Percentiles rank a stretch among this genome's conserved stretches.
Evolutionary conservation across 2,113 vertebrate species (phyloP).

Genomic region (Prionailurus viverrinus): DNA sequence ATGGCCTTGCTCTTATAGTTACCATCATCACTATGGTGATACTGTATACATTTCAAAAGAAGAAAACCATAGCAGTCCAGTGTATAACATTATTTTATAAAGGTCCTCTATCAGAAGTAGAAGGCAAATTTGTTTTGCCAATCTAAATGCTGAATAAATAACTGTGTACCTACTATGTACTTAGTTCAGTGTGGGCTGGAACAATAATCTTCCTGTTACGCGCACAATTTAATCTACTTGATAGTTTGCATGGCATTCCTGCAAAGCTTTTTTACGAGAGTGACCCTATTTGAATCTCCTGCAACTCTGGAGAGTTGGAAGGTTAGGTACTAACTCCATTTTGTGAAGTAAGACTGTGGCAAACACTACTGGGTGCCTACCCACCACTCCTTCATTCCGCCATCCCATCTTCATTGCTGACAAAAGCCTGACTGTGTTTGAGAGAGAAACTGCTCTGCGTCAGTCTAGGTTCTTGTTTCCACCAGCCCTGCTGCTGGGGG

Average conservation of each 20-base stretch:
- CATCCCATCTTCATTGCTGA: neutral
- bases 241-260: neutral
- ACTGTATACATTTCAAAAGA: slow-evolving; percentile 39
- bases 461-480: neutral
- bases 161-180: neutral
- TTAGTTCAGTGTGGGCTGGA: neutral
- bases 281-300: neutral
- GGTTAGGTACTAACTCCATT: neutral
- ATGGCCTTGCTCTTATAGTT: slow-evolving; percentile 49
- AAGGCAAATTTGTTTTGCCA: neutral
- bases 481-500: neutral
- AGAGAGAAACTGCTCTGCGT: neutral
- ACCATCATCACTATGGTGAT: slow-evolving; percentile 49
- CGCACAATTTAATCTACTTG: neutral
- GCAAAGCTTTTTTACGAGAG: neutral
- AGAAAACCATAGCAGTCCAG: neutral
- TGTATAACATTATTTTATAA: neutral
- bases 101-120: neutral
- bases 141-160: slow-evolving; percentile 18
- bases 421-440: neutral
- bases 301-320: neutral
- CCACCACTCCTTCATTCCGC: neutral
- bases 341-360: neutral
- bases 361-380: neutral
- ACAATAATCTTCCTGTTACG: neutral